A percentile compares a stretch with the other conserved stretches of the same genome.
Conservation (phyloP, 2,113 vertebrate species). For the Oryzias celebensis region DNA sequence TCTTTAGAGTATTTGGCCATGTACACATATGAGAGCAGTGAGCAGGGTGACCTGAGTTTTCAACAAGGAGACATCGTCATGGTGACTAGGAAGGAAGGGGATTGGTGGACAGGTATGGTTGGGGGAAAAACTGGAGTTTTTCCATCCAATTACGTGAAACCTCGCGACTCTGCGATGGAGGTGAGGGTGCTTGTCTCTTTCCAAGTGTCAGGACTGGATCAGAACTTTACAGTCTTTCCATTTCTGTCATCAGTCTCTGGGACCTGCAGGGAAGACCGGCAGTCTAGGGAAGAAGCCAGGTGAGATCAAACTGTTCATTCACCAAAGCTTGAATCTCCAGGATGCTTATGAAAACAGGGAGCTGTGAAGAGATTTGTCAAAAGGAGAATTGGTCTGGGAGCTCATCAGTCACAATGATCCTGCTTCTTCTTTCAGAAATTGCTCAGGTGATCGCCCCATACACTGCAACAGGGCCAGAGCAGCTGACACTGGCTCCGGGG, state of each 20-base stretch:
- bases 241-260: constrained; percentile 79
- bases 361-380: too few relatives aligned
- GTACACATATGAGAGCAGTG: constrained; percentile 98
- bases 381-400: not conserved
- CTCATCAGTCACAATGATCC: not conserved
- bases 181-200: constrained; percentile 58
- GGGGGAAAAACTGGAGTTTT: constrained; percentile 94
- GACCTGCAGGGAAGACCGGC: constrained; percentile 91
- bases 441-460: constrained; percentile 97
- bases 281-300: constrained; percentile 98
- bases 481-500: constrained; percentile 94
- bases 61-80: constrained; percentile 96
- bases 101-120: constrained; percentile 97
- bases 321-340: accelerated
- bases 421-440: constrained; percentile 81
- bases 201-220: not conserved
- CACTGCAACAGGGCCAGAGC: constrained; percentile 91
- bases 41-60: constrained; percentile 97
- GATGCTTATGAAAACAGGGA: not conserved
- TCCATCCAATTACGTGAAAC: constrained; percentile 98
- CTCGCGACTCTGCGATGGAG: constrained; percentile 91
- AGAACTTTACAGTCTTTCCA: not conserved
- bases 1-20: constrained; percentile 92
- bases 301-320: constrained; percentile 57
- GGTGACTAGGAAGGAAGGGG: constrained; percentile 97